Evolutionary conservation across 2,113 vertebrate species (phyloP).

Genomic region (Neotragus pygmaeus): DNA sequence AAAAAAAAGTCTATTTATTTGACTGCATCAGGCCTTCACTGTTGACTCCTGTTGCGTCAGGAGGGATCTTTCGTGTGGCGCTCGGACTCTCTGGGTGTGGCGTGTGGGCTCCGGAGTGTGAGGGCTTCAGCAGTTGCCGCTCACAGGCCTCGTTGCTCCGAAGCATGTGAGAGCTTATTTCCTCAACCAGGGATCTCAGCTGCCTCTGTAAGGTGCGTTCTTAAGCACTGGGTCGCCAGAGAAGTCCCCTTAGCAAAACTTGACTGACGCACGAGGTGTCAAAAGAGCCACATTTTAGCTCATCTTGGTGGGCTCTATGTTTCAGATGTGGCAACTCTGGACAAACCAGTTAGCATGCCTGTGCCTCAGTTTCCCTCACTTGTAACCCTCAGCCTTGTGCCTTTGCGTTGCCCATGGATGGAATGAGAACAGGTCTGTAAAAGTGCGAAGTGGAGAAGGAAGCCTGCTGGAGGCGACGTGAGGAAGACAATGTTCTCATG

Average conservation of each 20-base stretch:
- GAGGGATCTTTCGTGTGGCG: rapidly evolving
- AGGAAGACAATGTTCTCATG: rapidly evolving
- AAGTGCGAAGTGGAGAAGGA: neutral
- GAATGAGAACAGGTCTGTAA: neutral
- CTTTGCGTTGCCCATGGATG: rapidly evolving
- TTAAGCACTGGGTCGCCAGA: neutral
- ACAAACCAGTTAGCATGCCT: neutral
- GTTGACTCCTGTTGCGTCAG: neutral
- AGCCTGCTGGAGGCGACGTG: rapidly evolving
- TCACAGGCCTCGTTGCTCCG: rapidly evolving
- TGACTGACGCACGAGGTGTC: neutral
- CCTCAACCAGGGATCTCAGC: neutral
- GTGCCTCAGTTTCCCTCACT: neutral
- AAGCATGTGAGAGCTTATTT: neutral
- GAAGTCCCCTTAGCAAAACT: neutral
- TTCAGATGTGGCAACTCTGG: neutral
- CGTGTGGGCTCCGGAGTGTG: rapidly evolving
- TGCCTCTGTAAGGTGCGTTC: neutral
- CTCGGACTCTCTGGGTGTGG: neutral
- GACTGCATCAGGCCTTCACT: rapidly evolving
- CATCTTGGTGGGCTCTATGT: neutral
- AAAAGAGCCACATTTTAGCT: neutral
- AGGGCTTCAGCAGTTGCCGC: rapidly evolving
- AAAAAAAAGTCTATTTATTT: neutral
- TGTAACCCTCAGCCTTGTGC: neutral